Evolutionary conservation across 2,113 vertebrate genomes (phyloP).

Genomic region (Lasiurus cinereus): DNA sequence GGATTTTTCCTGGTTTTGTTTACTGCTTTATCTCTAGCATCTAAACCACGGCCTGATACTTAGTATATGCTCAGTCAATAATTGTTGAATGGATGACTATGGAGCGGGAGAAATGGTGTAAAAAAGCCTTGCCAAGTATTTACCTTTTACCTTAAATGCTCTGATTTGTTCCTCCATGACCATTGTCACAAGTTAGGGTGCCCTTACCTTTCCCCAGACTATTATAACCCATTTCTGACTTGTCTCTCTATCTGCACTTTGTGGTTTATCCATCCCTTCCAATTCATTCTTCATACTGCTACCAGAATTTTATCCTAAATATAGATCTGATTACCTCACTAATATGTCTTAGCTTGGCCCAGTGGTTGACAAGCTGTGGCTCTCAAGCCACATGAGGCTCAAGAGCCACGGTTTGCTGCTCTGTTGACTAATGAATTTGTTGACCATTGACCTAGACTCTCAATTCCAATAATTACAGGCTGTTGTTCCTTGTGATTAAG

Average conservation of each 20-base stretch:
- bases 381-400: too few relatives aligned
- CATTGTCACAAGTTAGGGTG: background rate
- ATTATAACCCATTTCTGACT: background rate
- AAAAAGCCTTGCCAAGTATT: background rate
- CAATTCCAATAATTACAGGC: too few relatives aligned
- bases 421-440: too few relatives aligned
- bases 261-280: background rate
- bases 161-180: background rate
- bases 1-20: background rate
- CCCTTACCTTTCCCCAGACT: background rate
- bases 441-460: too few relatives aligned
- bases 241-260: background rate
- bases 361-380: too few relatives aligned
- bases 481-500: too few relatives aligned
- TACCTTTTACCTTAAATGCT: background rate
- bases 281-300: background rate
- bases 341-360: background rate
- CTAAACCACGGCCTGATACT: background rate
- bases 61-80: background rate
- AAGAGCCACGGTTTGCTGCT: too few relatives aligned
- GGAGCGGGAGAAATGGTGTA: background rate
- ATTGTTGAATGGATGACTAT: background rate
- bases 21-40: background rate
- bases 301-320: background rate
- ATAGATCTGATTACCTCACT: slow-evolving; percentile 14